Percentiles rank a stretch among this genome's conserved stretches.
These are phyloP conservation scores for Tetragonisca angustula DNA, from an alignment of 2,888 invertebrate species.

Conservation along the genomic window DNA sequence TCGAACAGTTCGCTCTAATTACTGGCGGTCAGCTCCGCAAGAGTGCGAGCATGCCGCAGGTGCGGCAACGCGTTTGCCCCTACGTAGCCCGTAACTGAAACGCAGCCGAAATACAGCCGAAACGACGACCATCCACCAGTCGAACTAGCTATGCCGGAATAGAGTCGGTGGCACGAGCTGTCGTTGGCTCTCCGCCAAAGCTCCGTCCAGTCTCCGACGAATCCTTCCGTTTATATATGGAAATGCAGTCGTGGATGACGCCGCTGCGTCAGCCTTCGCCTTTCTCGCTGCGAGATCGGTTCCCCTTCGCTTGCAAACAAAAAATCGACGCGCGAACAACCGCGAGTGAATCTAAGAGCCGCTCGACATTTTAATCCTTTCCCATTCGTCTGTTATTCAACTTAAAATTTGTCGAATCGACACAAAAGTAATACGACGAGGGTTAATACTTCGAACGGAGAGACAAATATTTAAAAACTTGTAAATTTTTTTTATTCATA, in stretches of 20 bases:
- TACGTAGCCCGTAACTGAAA: not conserved
- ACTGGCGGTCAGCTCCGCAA: not conserved
- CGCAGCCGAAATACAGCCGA: not conserved
- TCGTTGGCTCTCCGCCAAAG: slow-evolving; percentile 30
- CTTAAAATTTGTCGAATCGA: too few relatives aligned
- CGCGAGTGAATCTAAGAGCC: too few relatives aligned
- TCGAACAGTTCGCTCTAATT: not conserved
- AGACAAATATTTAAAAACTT: too few relatives aligned
- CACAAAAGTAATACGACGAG: too few relatives aligned
- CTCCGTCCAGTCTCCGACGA: slow-evolving; percentile 23
- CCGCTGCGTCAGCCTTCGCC: slow-evolving; percentile 5
- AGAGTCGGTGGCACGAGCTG: not conserved
- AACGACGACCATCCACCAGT: not conserved
- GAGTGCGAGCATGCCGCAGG: not conserved
- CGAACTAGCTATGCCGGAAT: not conserved
- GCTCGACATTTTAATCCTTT: too few relatives aligned
- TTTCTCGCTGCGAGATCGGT: not conserved
- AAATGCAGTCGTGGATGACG: slow-evolving; percentile 36
- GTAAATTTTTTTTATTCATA: too few relatives aligned
- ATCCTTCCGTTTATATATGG: slow-evolving; percentile 18
- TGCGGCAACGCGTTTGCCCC: not conserved
- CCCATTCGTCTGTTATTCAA: too few relatives aligned
- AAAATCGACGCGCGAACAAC: too few relatives aligned
- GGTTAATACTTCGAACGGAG: too few relatives aligned
- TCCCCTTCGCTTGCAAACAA: too few relatives aligned